Conservation (phyloP, 2,888 invertebrate genomes). For the Cetonia aurata region DNA sequence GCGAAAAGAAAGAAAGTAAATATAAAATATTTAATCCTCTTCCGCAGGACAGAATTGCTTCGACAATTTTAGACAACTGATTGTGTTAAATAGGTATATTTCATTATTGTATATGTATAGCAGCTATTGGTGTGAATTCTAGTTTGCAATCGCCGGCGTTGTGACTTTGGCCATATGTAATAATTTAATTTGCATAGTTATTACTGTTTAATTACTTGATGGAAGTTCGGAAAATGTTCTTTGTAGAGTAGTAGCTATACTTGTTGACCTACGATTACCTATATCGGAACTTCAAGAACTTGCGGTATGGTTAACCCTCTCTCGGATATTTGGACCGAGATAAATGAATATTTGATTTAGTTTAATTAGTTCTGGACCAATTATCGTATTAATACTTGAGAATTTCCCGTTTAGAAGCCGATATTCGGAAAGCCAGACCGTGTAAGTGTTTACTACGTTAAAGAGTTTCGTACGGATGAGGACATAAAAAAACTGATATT, state of each 20-base stretch:
- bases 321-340: constrained; percentile 17
- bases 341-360: constrained; percentile 25
- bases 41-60: too few species aligned
- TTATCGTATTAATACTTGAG: too few species aligned
- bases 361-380: constrained; percentile 12
- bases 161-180: constrained; percentile 7
- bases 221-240: constrained; percentile 44
- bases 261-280: constrained; percentile 45
- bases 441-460: too few species aligned
- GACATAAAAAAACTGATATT: not conserved
- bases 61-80: too few species aligned
- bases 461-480: not conserved
- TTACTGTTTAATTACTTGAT: constrained; percentile 50
- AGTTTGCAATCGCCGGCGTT: not conserved
- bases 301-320: constrained; percentile 2
- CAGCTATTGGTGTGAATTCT: not conserved
- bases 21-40: too few species aligned
- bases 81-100: too few species aligned
- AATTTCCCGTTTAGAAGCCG: too few species aligned
- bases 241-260: constrained; percentile 27
- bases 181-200: constrained; percentile 55
- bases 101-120: not conserved
- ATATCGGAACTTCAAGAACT: constrained; percentile 35
- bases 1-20: too few species aligned
- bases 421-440: too few species aligned